Base-by-base conservation (phyloP, 2,797 vertebrate species). In the Sebastes cheni region DNA sequence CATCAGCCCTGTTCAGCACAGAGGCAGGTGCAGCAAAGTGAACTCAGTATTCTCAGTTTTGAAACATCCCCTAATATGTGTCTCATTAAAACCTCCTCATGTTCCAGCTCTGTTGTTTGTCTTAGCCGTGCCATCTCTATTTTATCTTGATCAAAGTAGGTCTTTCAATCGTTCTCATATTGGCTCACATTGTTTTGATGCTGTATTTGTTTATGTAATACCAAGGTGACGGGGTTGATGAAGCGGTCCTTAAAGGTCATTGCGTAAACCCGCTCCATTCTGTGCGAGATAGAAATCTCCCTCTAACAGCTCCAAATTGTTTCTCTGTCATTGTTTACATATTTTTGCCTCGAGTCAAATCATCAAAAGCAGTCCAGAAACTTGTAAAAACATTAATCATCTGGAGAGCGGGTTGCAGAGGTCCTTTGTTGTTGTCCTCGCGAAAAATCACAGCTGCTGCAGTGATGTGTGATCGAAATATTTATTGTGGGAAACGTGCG, bases 381-480 rank as follows among this genome's bases (percentile, higher is more conserved):
- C 88, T 88, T 82, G 72, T 90, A 83, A 90, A 88, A 83, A 46
- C 72, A 89, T 85, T 88, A 80, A 90, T 94, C 83, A 87, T 90
- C 72, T 85, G 88, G 85, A 86, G 80, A 67, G 72, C 54, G 77
- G 72, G 69, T 84, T 78, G 68, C 77, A 55, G 72, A 70, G 73
- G 69, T 58, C 73, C 76, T 92, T 87, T 90, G 87, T 88, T 92
- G 85, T 89, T 70, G 77, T 70, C 81, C 77, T 82, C 22, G 59
- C 71, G 80, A 87, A 78, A 86, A 86, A 67, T 84, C 79, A 54
- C 92, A 94, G 88, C 91, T 89, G 91, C 87, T 81, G 84, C 87
- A 65, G 80, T 67, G 84, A 86, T 58, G 83, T 78, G 75, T 77
- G 75, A 81, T 88, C n/a, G 30, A 91, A 92, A 79, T 86, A 73